phyloP scores from a whole-genome alignment of 2,888 invertebrate genomes.

The Philereme vetulata region DNA sequence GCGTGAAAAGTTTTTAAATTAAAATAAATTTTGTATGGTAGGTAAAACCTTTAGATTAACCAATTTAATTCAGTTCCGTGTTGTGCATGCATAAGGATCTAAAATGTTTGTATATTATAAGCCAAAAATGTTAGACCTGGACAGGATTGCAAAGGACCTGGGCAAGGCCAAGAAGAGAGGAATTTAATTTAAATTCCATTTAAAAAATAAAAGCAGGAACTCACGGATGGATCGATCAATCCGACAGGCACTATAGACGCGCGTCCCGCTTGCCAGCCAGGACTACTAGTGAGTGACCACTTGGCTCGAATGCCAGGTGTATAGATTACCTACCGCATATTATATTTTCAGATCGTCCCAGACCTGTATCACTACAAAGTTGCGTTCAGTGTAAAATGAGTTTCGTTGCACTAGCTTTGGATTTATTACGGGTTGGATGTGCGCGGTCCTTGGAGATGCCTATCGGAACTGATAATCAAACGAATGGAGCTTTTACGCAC shows the following conservation, averaged over 20 bases:
- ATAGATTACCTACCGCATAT: slow-evolving; percentile 66
- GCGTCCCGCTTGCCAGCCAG: slow-evolving; percentile 52
- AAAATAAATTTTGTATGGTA: neutral
- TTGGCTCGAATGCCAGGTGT: slow-evolving; percentile 69
- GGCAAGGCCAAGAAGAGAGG: neutral
- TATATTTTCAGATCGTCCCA: slow-evolving; percentile 68
- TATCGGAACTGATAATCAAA: slow-evolving; percentile 12
- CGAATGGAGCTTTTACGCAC: neutral
- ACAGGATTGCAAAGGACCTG: too few relatives aligned
- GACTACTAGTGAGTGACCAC: slow-evolving; percentile 61
- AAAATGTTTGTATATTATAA: neutral
- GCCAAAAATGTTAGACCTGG: too few relatives aligned
- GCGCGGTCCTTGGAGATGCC: slow-evolving; percentile 3
- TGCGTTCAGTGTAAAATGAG: slow-evolving; percentile 22
- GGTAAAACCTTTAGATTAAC: too few relatives aligned
- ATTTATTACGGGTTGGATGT: slow-evolving; percentile 1
- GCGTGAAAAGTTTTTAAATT: neutral
- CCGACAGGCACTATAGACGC: slow-evolving; percentile 48
- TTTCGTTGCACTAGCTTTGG: slow-evolving; percentile 9
- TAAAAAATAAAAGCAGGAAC: slow-evolving; percentile 48
- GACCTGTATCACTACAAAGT: slow-evolving; percentile 16
- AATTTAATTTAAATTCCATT: slow-evolving; percentile 23
- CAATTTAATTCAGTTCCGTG: neutral
- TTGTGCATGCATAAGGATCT: neutral
- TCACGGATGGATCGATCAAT: slow-evolving; percentile 56